Base-by-base conservation (phyloP, 2,888 invertebrate species). In the Neoscelio sp. region DNA sequence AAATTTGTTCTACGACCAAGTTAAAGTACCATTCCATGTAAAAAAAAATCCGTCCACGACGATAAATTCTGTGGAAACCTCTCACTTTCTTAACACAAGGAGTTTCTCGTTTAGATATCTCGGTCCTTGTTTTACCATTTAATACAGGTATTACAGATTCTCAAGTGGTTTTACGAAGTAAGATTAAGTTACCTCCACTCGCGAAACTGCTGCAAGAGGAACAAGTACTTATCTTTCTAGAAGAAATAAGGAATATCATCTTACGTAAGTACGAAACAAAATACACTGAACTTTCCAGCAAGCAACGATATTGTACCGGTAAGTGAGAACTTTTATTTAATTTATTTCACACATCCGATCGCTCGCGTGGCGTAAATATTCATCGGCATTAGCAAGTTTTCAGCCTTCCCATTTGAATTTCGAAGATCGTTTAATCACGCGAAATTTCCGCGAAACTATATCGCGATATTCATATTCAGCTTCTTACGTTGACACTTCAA, bases 71-170 rank as follows among this genome's bases (percentile, higher is more conserved):
- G 44, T 33, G 50, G 30, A n/a, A 50, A 56, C 44, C 54, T 44
- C 60, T 58, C 71, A 26, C 44, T 77, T 71, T 64, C 54, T 60
- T 62, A 60, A 60, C 26, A 23, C 60, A 13, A 28, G 44, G 35
- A 65, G 44, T 58, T 62, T 46, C 68, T 40, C 50, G 62, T 42
- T 35, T 20, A 23, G 67, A 65, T 70, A 58, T 58, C 48, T 50
- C 65, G 65, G 60, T 75, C 70, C 79, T 65, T 79, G 74, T 79
- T 79, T 64, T 64, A 73, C 68, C 73, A 73, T 78, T 78, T 78
- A 74, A 78, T 78, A 64, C 64, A 74, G 64, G 74, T 68, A 79
- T 79, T 79, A 70, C 78, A 79, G 70, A 79, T 74, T 80, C 71
- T 80, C 76, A 56, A 76, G 76, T 76, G 65, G 74, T 74, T 75